Base-by-base conservation (phyloP, 1,140 invertebrate species). In the Phocides pigmalion region DNA sequence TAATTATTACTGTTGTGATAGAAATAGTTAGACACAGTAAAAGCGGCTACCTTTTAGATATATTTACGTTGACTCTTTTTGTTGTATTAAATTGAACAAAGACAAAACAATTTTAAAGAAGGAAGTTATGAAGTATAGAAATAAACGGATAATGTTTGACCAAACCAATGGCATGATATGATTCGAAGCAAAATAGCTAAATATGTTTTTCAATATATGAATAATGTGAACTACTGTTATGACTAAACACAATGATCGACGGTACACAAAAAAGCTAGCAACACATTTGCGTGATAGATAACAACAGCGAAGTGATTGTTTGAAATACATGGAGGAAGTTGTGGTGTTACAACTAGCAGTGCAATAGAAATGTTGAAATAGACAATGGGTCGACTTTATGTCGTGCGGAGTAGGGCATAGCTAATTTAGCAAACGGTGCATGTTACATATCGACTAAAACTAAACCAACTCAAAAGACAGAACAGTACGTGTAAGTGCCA, bases 321-420 rank as follows among this genome's bases (percentile, higher is more conserved):
- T 46, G 28, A 32, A 32, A 46, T 46, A 59, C 42, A 59, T 61
- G 42, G 59, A 59, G 59, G 44, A 72, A 75, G 61, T 56, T 56
- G 47, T 70, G 69, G 66, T 72, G 66, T 65, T 64, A 70, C 62
- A 50, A 70, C 46, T 76, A 69, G 61, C 62, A 54, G 76, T 74
- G 65, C 72, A 64, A 68, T 19, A 46, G 16, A 59, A 62, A 63
- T 66, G 65, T 64, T 51, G 22, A 68, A 77, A 81, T 39, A 79
- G 86, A 84, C 87, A 87, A 89, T 89, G 89, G 89, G 89, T 89
- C 68, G 85, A 90, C 87, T 88, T 87, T 67, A 72, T 71, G 83
- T 65, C 84, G 84, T 82, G 76, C 63, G 71, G 76, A 77, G 64
- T 35, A 76, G 86, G 76, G 76, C 28, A 67, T 67, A 67, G 37